Base-by-base conservation (phyloP, 2,797 vertebrate genomes). In the Limosa lapponica region DNA sequence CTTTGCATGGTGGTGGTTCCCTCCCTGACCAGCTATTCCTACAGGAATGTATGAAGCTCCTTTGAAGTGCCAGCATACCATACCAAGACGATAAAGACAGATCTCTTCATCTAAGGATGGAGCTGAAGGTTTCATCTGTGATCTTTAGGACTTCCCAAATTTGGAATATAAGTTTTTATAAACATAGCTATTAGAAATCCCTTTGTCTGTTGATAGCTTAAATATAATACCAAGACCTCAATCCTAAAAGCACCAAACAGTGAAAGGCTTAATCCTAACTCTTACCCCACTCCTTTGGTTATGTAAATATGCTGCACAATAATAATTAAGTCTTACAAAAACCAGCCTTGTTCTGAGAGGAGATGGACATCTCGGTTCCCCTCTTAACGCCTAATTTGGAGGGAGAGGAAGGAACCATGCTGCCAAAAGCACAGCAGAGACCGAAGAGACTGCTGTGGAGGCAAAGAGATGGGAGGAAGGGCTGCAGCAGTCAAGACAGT, bases 1-100 rank as follows among this genome's bases (percentile, higher is more conserved):
- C 65, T 78, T 28, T 46, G 11, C 0, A 0, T 24, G 37, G 49
- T 4, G 5, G 24, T 34, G n/a, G 41, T 16, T 78, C 18, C 25
- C 49, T 62, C 24, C 16, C 46, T 39, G 49, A 67, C 17, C 34
- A 72, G 13, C 19, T 57, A 41, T 66, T 89, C 27, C 65, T 87
- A 49, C 7, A 81, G 65, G 37, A 85, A 74, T 11, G 8, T 28
- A 19, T 48, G 52, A 80, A 83, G 69, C 14, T 90, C 39, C 39
- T 86, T 90, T 89, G 22, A 87, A 90, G 57, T 3, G 2, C 11
- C 52, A 89, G 34, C 25, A 64, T 27, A 54, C 10, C 16, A 37
- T 61, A 72, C 37, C 36, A 70, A 77, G 36, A 65, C 14, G 22
- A 74, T 57, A 73, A 87, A 87, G 48, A 37, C 23, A 67, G 24